These are phyloP conservation scores for Nephrotoma guestfalica DNA, from an alignment of 2,888 invertebrate species.

Conservation along the genomic window DNA sequence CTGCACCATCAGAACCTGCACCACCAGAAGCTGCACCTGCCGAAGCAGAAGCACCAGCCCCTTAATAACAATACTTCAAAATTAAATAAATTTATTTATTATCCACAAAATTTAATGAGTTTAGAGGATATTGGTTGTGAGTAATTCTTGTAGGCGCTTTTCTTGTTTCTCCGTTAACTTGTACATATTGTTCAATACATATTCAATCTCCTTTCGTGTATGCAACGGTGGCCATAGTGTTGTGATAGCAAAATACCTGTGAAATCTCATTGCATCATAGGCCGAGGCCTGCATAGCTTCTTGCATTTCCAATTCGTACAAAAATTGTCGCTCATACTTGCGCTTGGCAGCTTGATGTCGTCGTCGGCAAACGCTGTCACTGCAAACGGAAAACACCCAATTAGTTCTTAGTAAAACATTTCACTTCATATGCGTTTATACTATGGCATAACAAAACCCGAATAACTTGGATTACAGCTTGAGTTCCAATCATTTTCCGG, in stretches of 20 bases:
- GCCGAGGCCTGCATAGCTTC: conserved; percentile 32
- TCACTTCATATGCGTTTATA: not conserved
- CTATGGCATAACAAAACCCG: not conserved
- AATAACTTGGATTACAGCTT: conserved; percentile 1
- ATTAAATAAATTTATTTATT: not conserved
- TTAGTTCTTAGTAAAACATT: not conserved
- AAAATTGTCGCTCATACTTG: conserved; percentile 28
- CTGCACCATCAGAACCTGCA: not conserved
- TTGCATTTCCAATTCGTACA: conserved; percentile 28
- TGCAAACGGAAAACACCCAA: not conserved
- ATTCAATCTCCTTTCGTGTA: conserved; percentile 30
- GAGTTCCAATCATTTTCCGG: conserved; percentile 1
- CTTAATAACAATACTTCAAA: not conserved
- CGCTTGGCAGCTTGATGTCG: conserved; percentile 8
- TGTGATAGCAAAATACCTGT: conserved; percentile 32
- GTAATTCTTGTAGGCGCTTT: conserved; percentile 9
- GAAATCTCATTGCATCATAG: conserved; percentile 30
- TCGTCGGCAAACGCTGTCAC: conserved; percentile 9
- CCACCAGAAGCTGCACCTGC: not conserved
- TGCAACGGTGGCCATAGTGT: conserved; percentile 32
- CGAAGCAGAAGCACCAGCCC: not conserved
- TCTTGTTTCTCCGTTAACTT: conserved; percentile 9
- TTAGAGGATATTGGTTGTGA: not conserved
- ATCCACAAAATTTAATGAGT: not conserved
- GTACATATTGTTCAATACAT: conserved; percentile 8